Conservation (phyloP, 2,888 invertebrate species). For the Agonopterix arenella region DNA sequence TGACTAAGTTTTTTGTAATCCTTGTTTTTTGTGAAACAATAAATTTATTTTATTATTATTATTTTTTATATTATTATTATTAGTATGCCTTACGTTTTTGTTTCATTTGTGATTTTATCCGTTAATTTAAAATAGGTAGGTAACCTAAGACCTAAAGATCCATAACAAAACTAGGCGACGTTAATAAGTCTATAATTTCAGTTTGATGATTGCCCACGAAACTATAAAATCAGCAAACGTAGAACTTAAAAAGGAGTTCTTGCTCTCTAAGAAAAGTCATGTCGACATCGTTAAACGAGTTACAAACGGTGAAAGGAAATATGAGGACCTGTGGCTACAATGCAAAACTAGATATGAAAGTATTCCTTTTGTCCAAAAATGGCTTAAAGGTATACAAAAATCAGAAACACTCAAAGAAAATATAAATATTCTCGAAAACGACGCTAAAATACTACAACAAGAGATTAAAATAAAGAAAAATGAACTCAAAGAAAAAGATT, state of each 20-base stretch:
- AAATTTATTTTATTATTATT: no score
- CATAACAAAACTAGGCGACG: no score
- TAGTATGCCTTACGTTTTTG: no score
- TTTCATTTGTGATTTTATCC: no score
- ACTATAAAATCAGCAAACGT: slow-evolving; percentile 45
- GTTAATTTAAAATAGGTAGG: no score
- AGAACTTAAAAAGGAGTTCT: slow-evolving; percentile 45
- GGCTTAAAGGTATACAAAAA: slow-evolving; percentile 28
- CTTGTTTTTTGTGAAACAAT: no score
- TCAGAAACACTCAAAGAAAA: slow-evolving; percentile 24
- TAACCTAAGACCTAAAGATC: no score
- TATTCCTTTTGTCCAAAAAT: slow-evolving; percentile 45
- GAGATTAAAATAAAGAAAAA: slow-evolving; percentile 32
- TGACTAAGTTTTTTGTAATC: no score
- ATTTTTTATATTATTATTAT: no score
- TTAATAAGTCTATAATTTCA: background rate
- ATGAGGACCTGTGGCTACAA: slow-evolving; percentile 47
- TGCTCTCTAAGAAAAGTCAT: slow-evolving; percentile 40
- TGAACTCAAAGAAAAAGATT: slow-evolving; percentile 26
- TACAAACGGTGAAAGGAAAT: slow-evolving; percentile 39
- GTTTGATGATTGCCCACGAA: slow-evolving; percentile 17
- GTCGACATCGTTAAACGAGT: slow-evolving; percentile 33
- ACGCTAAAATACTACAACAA: slow-evolving; percentile 23
- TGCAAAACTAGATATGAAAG: slow-evolving; percentile 50
- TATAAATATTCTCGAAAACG: slow-evolving; percentile 27